Conservation (phyloP, 2,888 invertebrate genomes). For the Pandemis corylana region DNA sequence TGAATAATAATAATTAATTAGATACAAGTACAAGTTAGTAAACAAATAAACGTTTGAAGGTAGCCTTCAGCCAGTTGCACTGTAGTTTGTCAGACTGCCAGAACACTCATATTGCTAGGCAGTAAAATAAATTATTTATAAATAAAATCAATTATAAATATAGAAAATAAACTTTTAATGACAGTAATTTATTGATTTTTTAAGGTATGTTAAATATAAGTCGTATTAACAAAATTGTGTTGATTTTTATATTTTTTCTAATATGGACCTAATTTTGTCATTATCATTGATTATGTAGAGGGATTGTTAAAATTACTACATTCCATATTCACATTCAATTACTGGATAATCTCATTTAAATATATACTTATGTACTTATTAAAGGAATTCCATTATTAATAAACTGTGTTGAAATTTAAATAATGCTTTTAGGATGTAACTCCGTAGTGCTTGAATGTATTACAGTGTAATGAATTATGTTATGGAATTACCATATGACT, state of each 20-base stretch:
- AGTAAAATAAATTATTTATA: constrained; percentile 15
- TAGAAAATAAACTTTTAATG: constrained; percentile 16
- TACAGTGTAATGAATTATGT: constrained; percentile 30
- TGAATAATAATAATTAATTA: constrained; percentile 43
- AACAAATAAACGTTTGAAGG: constrained; percentile 49
- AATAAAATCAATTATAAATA: constrained; percentile 16
- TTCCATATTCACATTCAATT: constrained; percentile 65
- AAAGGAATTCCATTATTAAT: constrained; percentile 31
- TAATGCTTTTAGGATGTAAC: constrained; percentile 56
- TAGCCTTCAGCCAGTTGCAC: constrained; percentile 44
- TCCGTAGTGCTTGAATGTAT: constrained; percentile 54
- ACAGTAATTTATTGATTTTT: constrained; percentile 25
- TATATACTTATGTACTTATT: constrained; percentile 41
- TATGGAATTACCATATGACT: constrained; percentile 43
- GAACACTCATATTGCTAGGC: constrained; percentile 10
- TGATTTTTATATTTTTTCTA: constrained; percentile 14
- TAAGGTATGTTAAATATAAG: constrained; percentile 19
- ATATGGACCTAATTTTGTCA: constrained; percentile 42
- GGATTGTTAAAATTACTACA: constrained; percentile 53
- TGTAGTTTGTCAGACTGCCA: constrained; percentile 30
- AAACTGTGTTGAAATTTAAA: constrained; percentile 33
- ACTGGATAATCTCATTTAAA: constrained; percentile 44
- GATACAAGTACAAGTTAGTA: constrained; percentile 53
- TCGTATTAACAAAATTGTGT: constrained; percentile 25
- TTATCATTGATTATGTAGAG: constrained; percentile 45